Evolutionary conservation across 2,888 invertebrate species (phyloP).

Genomic region (Neoaliturus tenellus): DNA sequence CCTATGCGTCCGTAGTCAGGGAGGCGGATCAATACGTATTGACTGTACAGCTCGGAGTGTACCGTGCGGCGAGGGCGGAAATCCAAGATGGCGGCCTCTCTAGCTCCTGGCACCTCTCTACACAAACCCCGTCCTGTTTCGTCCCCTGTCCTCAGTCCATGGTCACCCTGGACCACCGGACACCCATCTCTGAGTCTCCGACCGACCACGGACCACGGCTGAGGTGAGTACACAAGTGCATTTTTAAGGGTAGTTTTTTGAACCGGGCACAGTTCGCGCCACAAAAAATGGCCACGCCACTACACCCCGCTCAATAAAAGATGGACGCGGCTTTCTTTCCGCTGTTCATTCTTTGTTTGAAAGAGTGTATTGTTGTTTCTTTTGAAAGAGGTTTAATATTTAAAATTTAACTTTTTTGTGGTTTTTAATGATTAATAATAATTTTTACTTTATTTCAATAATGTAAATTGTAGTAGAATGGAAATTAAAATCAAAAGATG

Average conservation of each 20-base stretch:
- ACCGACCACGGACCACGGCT: background rate
- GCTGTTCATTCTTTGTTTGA: constrained; percentile 10
- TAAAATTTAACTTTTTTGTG: background rate
- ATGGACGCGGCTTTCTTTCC: constrained; percentile 27
- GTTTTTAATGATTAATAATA: no score
- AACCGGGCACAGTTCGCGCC: constrained; percentile 37
- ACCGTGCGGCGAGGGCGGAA: constrained; percentile 22
- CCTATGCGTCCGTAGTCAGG: background rate
- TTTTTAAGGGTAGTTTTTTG: background rate
- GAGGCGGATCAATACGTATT: constrained; percentile 31
- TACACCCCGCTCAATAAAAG: constrained; percentile 29
- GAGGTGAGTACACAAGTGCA: background rate
- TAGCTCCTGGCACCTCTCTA: background rate
- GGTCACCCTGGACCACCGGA: constrained; percentile 12
- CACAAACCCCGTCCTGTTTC: constrained; percentile 36
- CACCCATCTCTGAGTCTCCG: background rate
- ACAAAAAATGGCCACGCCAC: constrained; percentile 39
- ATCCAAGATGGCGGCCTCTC: constrained; percentile 54
- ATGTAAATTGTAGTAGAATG: no score
- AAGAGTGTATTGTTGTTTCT: background rate
- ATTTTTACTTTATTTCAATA: no score
- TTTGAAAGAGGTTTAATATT: background rate
- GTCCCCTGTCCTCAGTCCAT: background rate
- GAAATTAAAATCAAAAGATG: no score
- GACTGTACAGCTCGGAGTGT: constrained; percentile 31